These are phyloP conservation scores for Talpa occidentalis DNA, from an alignment of 2,113 vertebrate genomes.

Conservation along the genomic window DNA sequence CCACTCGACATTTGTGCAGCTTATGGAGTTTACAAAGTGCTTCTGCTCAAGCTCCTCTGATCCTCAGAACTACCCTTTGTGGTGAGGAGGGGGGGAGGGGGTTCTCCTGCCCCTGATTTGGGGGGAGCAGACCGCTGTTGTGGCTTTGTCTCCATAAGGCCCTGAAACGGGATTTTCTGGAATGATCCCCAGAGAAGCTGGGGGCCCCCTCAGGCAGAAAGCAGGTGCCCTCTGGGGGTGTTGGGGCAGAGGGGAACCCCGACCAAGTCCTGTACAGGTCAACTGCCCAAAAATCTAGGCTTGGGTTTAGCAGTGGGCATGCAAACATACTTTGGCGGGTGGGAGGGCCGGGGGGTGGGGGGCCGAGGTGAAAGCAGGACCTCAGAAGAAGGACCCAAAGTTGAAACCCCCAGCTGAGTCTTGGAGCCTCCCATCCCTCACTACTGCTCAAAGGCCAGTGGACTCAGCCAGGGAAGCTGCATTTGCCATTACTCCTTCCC, in stretches of 20 bases:
- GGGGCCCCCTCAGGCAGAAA: not conserved
- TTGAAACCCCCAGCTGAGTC: not conserved
- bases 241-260: not conserved
- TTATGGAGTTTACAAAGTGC: conserved; percentile 58
- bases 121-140: not conserved
- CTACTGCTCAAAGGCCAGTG: not conserved
- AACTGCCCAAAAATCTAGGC: not conserved
- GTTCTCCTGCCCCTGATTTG: not conserved
- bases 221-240: not conserved
- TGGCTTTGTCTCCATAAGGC: not conserved
- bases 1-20: conserved; percentile 64
- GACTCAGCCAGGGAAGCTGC: too few species aligned
- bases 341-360: not conserved
- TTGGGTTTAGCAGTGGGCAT: not conserved
- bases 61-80: not conserved
- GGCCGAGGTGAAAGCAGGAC: not conserved
- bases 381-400: not conserved
- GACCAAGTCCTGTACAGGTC: not conserved
- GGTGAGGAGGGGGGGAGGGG: fast-evolving
- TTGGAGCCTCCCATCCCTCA: not conserved
- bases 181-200: not conserved
- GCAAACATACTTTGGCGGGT: not conserved
- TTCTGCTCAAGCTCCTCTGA: not conserved
- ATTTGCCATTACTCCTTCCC: not conserved
- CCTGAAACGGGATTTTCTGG: not conserved